A percentile compares a stretch with the other conserved stretches of the same genome.
Conservation (phyloP, 1,140 invertebrate genomes). For the Rhopalosiphum padi region DNA sequence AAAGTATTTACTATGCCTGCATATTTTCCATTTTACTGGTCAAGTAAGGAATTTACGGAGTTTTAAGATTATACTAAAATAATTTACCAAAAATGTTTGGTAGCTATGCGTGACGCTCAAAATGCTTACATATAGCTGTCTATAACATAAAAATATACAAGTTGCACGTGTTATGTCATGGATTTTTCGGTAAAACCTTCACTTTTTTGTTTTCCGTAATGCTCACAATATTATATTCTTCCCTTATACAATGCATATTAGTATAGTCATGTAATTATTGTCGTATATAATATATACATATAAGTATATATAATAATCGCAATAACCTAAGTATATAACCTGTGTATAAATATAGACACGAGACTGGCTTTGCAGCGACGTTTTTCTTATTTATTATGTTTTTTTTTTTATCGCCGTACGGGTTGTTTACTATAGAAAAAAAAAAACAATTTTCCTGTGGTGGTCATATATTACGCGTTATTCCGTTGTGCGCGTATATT, state of each 20-base stretch:
- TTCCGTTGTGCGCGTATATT: not conserved
- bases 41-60: not conserved
- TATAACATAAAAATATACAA: not conserved
- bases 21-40: not conserved
- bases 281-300: not conserved
- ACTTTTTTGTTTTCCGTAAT: not conserved
- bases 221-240: not conserved
- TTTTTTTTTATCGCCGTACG: not conserved
- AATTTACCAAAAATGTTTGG: not conserved
- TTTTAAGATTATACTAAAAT: not conserved
- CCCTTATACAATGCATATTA: not conserved
- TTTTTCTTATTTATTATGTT: constrained; percentile 44
- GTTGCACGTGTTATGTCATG: not conserved
- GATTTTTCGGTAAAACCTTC: not conserved
- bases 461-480: constrained; percentile 9
- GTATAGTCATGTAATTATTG: not conserved
- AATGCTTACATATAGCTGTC: not conserved
- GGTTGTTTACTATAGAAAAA: constrained; percentile 16
- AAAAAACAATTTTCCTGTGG: constrained; percentile 33
- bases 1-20: not conserved
- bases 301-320: not conserved
- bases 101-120: not conserved
- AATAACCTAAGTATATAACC: not conserved
- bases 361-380: not conserved
- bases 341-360: not conserved